Conservation (phyloP, 2,113 vertebrate genomes). For the Fulica atra region DNA sequence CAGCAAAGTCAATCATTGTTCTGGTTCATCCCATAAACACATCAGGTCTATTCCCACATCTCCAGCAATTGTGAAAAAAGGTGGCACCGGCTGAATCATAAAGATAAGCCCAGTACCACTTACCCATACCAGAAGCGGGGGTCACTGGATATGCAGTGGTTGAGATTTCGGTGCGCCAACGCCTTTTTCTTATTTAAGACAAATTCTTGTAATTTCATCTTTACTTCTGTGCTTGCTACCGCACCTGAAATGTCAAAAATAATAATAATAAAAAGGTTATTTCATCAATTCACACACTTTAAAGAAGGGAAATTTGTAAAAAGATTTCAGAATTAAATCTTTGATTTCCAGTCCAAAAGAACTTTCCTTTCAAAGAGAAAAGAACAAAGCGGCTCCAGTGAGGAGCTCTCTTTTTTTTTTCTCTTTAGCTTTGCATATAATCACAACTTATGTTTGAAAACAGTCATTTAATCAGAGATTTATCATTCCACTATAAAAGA, state of each 20-base stretch:
- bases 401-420: not conserved
- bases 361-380: not conserved
- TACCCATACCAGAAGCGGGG: constrained; percentile 97
- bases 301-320: not conserved
- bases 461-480: not conserved
- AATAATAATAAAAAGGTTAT: not conserved
- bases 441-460: not conserved
- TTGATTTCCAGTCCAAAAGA: not conserved
- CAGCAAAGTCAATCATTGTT: not conserved
- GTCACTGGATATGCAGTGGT: constrained; percentile 93
- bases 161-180: constrained; percentile 92
- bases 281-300: not conserved
- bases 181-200: constrained; percentile 98
- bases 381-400: not conserved
- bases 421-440: not conserved
- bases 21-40: not conserved
- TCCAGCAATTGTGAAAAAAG: not conserved
- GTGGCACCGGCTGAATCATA: not conserved
- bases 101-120: constrained; percentile 70
- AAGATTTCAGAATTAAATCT: not conserved
- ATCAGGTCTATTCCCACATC: not conserved
- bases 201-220: constrained; percentile 97
- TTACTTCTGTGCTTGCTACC: constrained; percentile 96
- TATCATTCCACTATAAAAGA: not conserved
- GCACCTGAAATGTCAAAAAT: constrained; percentile 80